Base-by-base conservation (phyloP, 2,797 vertebrate species). In the Bradypodion pumilum region DNA sequence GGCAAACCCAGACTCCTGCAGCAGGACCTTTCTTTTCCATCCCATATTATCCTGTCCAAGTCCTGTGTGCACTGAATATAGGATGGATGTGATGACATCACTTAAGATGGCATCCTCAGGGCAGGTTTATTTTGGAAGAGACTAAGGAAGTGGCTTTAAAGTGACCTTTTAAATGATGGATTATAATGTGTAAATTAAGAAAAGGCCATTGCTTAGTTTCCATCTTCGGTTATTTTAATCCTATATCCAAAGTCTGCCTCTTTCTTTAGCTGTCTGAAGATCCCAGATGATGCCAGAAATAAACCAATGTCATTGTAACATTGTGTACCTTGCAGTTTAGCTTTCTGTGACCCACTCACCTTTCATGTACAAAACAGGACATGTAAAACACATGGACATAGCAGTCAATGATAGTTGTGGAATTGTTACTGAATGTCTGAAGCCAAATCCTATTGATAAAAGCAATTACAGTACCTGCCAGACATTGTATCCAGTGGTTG, bases 201-300 rank as follows among this genome's bases (percentile, higher is more conserved):
- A 29, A 60, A 44, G 27, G 42, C 21, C 32, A 72, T 29, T 60
- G 49, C 42, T 75, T 23, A 29, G 15, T 46, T 82, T 63, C 5
- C 52, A 23, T 83, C 80, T 3, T 5, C 81, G 65, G 88, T 87
- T 84, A 23, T 76, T 42, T 65, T 78, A 42, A 29, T 21, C 66
- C 82, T 42, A 27, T 60, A 56, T 6, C 15, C 19, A 68, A 62
- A 74, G 2, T 21, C 12, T 68, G 77, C 4, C 3, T 74, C 40
- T n/a, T 73, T 76, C 60, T 77, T 37, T 62, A 62, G 7, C 16
- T 15, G 3, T 85, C 65, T 86, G 73, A 23, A 37, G 27, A 66
- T 80, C 16, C 10, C 44, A 23, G 25, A 23, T 32, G 46, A 29
- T 77, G 13, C 3, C n/a, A 62, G 13, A n/a, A 16, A 62, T 10